Evolutionary conservation across 1,140 invertebrate genomes (phyloP).

Genomic region (Anthonomus grandis): DNA sequence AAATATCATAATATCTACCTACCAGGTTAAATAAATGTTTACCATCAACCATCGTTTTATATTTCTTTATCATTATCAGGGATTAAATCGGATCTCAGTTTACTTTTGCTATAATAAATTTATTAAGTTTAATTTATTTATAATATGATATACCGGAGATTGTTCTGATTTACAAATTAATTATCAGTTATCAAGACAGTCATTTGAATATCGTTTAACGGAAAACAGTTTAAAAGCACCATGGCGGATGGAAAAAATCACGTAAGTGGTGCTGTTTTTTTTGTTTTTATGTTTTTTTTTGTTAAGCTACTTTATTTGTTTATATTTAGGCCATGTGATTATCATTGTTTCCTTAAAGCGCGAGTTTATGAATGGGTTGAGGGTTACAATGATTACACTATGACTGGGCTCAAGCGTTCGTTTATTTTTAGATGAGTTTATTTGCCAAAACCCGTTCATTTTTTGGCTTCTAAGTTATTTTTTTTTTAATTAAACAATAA

Average conservation of each 20-base stretch:
- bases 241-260: constrained; percentile 12
- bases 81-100: constrained; percentile 17
- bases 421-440: too few relatives aligned
- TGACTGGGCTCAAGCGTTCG: too few relatives aligned
- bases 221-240: constrained; percentile 7
- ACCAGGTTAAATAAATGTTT: constrained; percentile 26
- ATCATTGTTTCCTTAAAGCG: too few relatives aligned
- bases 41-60: constrained; percentile 13
- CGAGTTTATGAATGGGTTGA: too few relatives aligned
- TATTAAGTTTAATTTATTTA: constrained; percentile 30
- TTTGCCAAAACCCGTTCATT: too few relatives aligned
- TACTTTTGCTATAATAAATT: constrained; percentile 23
- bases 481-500: too few relatives aligned
- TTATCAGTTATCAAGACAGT: constrained; percentile 23
- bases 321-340: too few relatives aligned
- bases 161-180: constrained; percentile 25
- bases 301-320: not conserved
- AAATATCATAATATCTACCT: not conserved
- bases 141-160: constrained; percentile 24
- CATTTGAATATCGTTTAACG: constrained; percentile 21
- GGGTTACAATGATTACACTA: too few relatives aligned
- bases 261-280: constrained; percentile 16
- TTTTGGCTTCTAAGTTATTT: too few relatives aligned
- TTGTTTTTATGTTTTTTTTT: not conserved
- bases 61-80: constrained; percentile 22